A percentile compares a stretch with the other conserved stretches of the same genome.
Conservation (phyloP, 2,888 invertebrate species). For the Sepioteuthis lessoniana region DNA sequence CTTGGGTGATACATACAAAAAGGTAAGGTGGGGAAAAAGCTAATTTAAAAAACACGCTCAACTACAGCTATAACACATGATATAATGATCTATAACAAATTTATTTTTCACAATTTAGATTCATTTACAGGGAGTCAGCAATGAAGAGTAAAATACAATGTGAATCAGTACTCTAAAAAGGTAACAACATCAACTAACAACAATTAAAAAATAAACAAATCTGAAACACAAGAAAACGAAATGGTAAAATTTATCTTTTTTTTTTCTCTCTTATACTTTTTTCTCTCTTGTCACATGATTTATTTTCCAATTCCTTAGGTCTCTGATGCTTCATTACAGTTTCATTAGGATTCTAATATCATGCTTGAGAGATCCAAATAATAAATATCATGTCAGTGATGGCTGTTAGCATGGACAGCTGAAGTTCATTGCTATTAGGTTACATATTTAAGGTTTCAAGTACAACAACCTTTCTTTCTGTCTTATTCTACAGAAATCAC, state of each 20-base stretch:
- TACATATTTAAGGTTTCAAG: background rate
- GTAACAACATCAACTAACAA: background rate
- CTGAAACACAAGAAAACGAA: background rate
- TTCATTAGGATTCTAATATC: background rate
- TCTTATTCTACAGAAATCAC: background rate
- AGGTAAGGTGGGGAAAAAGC: background rate
- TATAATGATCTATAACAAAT: background rate
- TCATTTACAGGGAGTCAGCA: background rate
- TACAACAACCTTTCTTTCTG: background rate
- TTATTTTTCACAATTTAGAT: background rate
- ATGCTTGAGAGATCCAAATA: background rate
- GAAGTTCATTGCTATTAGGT: background rate
- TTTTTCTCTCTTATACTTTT: background rate
- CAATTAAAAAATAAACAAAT: background rate
- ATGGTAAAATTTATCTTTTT: background rate
- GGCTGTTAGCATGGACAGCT: background rate
- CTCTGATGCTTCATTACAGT: background rate
- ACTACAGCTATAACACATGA: background rate
- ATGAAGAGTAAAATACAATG: background rate
- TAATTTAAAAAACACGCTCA: background rate
- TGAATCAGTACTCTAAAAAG: background rate
- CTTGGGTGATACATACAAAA: too few relatives aligned
- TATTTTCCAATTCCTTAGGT: background rate
- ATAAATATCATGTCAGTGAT: background rate
- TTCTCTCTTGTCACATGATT: background rate